These are phyloP conservation scores for Myathropa florea DNA, from an alignment of 2,888 invertebrate species.

Conservation along the genomic window DNA sequence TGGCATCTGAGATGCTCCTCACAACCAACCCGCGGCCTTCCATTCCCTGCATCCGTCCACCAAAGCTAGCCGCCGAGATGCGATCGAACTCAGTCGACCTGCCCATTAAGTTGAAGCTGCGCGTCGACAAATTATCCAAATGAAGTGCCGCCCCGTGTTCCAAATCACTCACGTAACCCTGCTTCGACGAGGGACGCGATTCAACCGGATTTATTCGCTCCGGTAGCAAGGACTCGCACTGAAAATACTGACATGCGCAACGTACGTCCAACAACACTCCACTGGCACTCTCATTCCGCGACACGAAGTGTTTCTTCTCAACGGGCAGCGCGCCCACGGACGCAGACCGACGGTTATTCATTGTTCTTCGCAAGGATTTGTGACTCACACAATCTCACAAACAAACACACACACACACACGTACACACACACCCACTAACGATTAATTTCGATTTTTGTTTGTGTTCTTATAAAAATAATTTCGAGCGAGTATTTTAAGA, in stretches of 20 bases:
- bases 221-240: constrained; percentile 89
- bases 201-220: constrained; percentile 87
- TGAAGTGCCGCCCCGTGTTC: constrained; percentile 60
- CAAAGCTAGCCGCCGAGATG: constrained; percentile 73
- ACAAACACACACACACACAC: constrained; percentile 25
- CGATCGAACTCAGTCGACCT: constrained; percentile 73
- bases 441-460: neutral
- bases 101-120: constrained; percentile 74
- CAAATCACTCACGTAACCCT: constrained; percentile 74
- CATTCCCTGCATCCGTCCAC: constrained; percentile 71
- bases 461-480: constrained; percentile 9
- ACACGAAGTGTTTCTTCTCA: constrained; percentile 85
- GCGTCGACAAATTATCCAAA: constrained; percentile 75
- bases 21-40: constrained; percentile 77
- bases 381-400: constrained; percentile 29
- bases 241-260: constrained; percentile 92
- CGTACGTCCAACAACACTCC: constrained; percentile 90
- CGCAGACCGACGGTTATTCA: constrained; percentile 83
- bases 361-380: constrained; percentile 63
- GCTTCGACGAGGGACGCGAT: constrained; percentile 85
- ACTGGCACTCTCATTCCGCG: constrained; percentile 87
- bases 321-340: constrained; percentile 86
- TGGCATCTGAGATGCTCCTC: constrained; percentile 78
- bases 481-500: constrained; percentile 68
- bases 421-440: constrained; percentile 34